Evolutionary conservation across 1,140 invertebrate species (phyloP).

Genomic region (Drosophila burlai): DNA sequence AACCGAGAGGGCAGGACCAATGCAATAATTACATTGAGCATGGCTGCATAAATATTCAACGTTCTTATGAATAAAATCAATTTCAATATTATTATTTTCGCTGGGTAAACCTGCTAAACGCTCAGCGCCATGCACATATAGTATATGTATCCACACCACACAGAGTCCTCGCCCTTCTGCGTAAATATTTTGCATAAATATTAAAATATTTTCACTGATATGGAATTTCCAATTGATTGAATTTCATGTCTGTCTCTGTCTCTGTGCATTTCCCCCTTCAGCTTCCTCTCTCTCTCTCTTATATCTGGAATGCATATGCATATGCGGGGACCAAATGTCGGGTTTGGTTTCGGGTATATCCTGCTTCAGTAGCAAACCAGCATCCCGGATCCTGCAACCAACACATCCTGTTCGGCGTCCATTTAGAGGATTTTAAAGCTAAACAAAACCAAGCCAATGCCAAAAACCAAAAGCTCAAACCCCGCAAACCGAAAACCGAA

Average conservation of each 20-base stretch:
- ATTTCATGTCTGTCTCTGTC: slow-evolving; percentile 42
- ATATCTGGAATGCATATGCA: slow-evolving; percentile 38
- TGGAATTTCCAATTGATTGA: slow-evolving; percentile 81
- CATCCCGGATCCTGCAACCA: slow-evolving; percentile 25
- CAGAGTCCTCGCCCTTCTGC: slow-evolving; percentile 2
- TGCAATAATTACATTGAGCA: slow-evolving; percentile 72
- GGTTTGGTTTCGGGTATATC: slow-evolving; percentile 52
- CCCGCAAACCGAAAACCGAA: slow-evolving; percentile 1
- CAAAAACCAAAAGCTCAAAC: slow-evolving; percentile 23
- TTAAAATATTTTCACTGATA: slow-evolving; percentile 81
- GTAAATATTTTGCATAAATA: slow-evolving; percentile 79
- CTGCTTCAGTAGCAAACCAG: slow-evolving; percentile 19
- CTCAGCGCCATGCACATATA: neutral
- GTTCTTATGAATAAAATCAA: slow-evolving; percentile 64
- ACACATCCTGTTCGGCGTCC: slow-evolving; percentile 36
- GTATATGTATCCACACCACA: neutral
- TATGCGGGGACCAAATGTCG: slow-evolving; percentile 44
- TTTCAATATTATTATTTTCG: slow-evolving; percentile 69
- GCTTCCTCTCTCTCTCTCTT: neutral
- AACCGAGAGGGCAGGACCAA: slow-evolving; percentile 22
- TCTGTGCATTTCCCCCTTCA: slow-evolving; percentile 6
- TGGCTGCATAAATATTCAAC: slow-evolving; percentile 51
- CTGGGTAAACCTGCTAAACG: slow-evolving; percentile 30
- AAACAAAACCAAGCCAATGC: slow-evolving; percentile 48
- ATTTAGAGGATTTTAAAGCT: slow-evolving; percentile 69